Percentiles rank a stretch among this genome's conserved stretches.
Evolutionary conservation across 2,113 vertebrate species (phyloP).

Genomic region (Mellivora capensis): DNA sequence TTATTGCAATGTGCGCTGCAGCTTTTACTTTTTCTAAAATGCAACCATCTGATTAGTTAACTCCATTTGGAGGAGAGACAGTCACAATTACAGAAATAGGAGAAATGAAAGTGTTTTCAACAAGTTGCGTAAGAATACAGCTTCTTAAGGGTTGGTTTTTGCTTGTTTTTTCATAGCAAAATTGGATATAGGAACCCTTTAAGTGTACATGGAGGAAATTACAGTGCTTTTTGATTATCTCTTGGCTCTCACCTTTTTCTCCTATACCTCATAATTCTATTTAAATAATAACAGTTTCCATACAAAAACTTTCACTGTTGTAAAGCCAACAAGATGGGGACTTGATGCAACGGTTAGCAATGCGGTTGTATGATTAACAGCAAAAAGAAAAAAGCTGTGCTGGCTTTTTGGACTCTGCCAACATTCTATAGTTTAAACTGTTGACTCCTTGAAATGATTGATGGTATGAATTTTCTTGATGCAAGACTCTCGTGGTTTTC

Average conservation of each 20-base stretch:
- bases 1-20: not conserved
- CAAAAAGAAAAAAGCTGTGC: not conserved
- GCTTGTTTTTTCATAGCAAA: not conserved
- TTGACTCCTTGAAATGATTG: not conserved
- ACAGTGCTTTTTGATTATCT: not conserved
- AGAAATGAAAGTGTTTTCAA: not conserved
- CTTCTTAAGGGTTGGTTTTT: not conserved
- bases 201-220: not conserved
- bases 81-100: slow-evolving; percentile 7
- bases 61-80: not conserved
- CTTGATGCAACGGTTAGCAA: not conserved
- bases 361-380: not conserved
- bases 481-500: not conserved
- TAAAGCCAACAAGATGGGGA: not conserved
- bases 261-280: not conserved
- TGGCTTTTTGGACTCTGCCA: not conserved
- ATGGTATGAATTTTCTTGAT: not conserved
- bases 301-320: not conserved
- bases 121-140: not conserved
- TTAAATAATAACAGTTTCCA: not conserved
- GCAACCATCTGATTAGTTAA: not conserved
- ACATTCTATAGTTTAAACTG: not conserved
- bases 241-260: not conserved
- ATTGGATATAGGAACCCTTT: not conserved
- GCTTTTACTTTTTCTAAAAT: slow-evolving; percentile 16